phyloP scores from a whole-genome alignment of 2,888 invertebrate species.

The Teleiodes luculella region DNA sequence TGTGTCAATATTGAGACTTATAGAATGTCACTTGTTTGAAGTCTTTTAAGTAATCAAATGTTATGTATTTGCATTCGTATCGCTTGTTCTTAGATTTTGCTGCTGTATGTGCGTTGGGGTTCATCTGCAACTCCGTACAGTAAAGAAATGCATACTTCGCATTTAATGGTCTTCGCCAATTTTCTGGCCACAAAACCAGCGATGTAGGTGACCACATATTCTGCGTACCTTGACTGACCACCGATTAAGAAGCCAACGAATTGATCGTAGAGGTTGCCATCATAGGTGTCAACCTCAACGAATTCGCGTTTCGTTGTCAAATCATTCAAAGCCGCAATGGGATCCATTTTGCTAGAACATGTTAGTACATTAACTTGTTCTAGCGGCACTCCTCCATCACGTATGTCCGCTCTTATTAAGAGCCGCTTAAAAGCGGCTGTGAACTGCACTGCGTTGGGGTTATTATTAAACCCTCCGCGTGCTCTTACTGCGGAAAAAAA shows the following conservation, averaged over 20 bases:
- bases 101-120: no score
- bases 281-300: neutral
- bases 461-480: neutral
- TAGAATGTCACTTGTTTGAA: no score
- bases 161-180: neutral
- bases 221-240: neutral
- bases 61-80: no score
- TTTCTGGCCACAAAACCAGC: neutral
- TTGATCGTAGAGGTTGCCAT: neutral
- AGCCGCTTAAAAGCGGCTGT: neutral
- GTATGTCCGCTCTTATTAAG: conserved; percentile 19
- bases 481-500: neutral
- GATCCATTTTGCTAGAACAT: conserved; percentile 21
- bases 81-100: no score
- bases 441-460: neutral
- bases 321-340: conserved; percentile 5
- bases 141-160: no score
- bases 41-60: no score
- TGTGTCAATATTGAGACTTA: no score
- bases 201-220: neutral
- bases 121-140: no score
- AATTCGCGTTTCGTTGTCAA: neutral
- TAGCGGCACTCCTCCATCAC: conserved; percentile 19
- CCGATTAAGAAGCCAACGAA: neutral
- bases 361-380: conserved; percentile 23